phyloP scores from a whole-genome alignment of 2,888 invertebrate genomes.

The Lithophane semibrunnea region DNA sequence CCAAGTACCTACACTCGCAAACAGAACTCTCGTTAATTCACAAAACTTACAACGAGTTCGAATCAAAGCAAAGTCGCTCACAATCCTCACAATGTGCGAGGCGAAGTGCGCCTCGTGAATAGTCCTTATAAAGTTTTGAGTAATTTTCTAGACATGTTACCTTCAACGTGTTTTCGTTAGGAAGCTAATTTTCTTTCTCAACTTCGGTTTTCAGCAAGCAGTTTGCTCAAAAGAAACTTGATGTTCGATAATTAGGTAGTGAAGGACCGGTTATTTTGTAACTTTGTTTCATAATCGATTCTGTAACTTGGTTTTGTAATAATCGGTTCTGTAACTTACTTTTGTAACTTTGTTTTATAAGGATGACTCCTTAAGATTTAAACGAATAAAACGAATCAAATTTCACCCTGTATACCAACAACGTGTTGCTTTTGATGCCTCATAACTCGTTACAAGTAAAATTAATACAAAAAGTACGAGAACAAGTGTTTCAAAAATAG shows the following conservation, averaged over 20 bases:
- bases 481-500: no score
- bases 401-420: no score
- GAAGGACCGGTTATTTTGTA: neutral
- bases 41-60: constrained; percentile 46
- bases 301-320: no score
- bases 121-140: constrained; percentile 45
- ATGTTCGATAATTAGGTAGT: constrained; percentile 1
- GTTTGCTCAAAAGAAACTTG: constrained; percentile 10
- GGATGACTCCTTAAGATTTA: no score
- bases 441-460: no score
- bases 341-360: no score
- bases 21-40: constrained; percentile 34
- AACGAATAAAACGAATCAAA: no score
- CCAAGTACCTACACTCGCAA: constrained; percentile 13
- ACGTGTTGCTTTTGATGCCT: no score
- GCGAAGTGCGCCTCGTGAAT: constrained; percentile 12
- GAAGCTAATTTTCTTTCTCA: constrained; percentile 23
- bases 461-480: no score
- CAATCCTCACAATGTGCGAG: constrained; percentile 11
- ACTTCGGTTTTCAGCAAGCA: constrained; percentile 7
- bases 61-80: constrained; percentile 44
- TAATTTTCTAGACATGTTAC: constrained; percentile 46
- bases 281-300: neutral
- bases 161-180: constrained; percentile 30
- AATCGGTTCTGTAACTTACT: no score